Evolutionary conservation across 1,140 invertebrate genomes (phyloP), one percentile per base, ranked within the genome.

Genomic region (Cyrtorhinus lividipennis): DNA sequence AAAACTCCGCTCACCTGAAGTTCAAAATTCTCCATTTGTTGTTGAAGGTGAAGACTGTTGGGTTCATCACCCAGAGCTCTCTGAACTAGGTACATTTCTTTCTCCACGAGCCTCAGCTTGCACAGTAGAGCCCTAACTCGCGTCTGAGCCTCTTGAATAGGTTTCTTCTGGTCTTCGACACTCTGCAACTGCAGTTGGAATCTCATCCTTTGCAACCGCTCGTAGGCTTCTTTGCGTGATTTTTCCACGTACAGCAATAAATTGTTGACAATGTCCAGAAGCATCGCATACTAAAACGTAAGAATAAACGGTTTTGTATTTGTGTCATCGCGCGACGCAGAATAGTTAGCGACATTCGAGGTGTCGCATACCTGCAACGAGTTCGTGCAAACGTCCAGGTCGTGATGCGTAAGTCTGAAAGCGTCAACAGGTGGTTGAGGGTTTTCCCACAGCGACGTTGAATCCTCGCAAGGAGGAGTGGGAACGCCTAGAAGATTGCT

Each of bases 391-490:
- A 98, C 91, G 72, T 98, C 92, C 1, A 99, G 77, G 76, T 98
- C 95, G 71, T 99, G 90, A 78, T 99, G 96, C 83, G 97, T 95
- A 1, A 99, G 76, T 0, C 94, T 98, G 70, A 99, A 98, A 1
- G 92, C 92, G 77, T 99, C 95, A 2, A 95, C 92, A 15, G 90
- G 88, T 25, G 87, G 84, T 69, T 95, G 88, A 66, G 83, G 81
- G 64, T 83, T 80, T 66, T 87, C 84, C 82, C 86, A 88, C 0
- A 82, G 83, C 57, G 69, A 71, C 62, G 68, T 69, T 1, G 76
- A 77, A 69, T 88, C 87, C 71, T 87, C 83, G 1, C 62, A 64
- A 1, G 84, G 83, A 0, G 81, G 78, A 22, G 81, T 78, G 26
- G 85, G 79, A 45, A 87, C 80, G 72, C 86, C 77, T 13, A 80